Evolutionary conservation across 2,888 invertebrate species (phyloP).

Genomic region (Lottia gigantea): DNA sequence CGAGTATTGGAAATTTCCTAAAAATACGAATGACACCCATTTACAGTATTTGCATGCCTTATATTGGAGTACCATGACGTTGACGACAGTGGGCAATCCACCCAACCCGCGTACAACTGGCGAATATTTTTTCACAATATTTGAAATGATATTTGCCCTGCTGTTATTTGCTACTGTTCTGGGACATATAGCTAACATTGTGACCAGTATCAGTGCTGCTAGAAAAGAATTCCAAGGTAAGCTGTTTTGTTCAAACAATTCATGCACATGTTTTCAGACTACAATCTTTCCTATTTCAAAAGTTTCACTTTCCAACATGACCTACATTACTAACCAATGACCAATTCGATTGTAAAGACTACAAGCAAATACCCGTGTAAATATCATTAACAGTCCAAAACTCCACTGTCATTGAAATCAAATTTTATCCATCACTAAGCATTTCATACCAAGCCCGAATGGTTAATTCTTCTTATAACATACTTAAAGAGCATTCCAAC

Average conservation of each 20-base stretch:
- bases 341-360: too few species aligned
- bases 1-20: slow-evolving; percentile 53
- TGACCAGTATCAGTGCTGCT: slow-evolving; percentile 95
- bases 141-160: slow-evolving; percentile 92
- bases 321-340: too few species aligned
- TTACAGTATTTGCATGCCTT: slow-evolving; percentile 96
- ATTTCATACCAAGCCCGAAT: too few species aligned
- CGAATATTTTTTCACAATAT: slow-evolving; percentile 94
- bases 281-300: too few species aligned
- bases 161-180: slow-evolving; percentile 95
- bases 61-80: slow-evolving; percentile 96
- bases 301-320: too few species aligned
- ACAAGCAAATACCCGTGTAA: too few species aligned
- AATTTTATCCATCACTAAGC: too few species aligned
- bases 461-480: too few species aligned
- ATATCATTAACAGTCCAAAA: too few species aligned
- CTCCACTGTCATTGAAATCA: too few species aligned
- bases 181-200: slow-evolving; percentile 98
- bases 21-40: slow-evolving; percentile 45
- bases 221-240: slow-evolving; percentile 98
- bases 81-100: slow-evolving; percentile 94
- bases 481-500: too few species aligned
- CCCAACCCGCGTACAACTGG: slow-evolving; percentile 92
- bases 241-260: slow-evolving; percentile 20
- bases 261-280: too few species aligned